Evolutionary conservation across 2,113 vertebrate genomes (phyloP).

Genomic region (Mixornis gularis): DNA sequence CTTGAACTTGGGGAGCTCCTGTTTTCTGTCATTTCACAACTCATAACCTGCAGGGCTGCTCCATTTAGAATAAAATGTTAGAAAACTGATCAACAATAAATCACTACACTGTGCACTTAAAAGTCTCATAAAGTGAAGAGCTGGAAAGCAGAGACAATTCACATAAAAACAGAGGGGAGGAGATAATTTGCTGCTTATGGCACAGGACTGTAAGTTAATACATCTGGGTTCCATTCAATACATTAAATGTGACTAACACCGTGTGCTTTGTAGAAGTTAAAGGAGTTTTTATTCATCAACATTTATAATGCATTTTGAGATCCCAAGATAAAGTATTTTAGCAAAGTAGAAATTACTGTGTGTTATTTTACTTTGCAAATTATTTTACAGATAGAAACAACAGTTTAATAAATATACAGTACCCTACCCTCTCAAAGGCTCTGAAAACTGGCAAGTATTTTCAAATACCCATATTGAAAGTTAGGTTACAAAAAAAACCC

Average conservation of each 20-base stretch:
- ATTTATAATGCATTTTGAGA: neutral
- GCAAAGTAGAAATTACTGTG: neutral
- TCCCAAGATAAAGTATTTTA: neutral
- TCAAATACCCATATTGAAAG: neutral
- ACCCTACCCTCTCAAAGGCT: neutral
- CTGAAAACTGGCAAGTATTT: neutral
- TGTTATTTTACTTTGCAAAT: neutral
- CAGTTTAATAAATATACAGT: neutral
- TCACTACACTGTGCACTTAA: neutral
- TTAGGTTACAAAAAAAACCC: neutral
- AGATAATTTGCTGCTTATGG: conserved; percentile 21
- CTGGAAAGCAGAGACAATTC: conserved; percentile 1
- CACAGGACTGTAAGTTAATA: neutral
- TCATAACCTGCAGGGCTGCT: conserved; percentile 28
- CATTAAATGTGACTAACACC: neutral
- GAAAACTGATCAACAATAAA: conserved; percentile 43
- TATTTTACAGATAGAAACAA: neutral
- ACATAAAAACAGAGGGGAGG: neutral
- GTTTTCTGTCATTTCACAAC: conserved; percentile 54
- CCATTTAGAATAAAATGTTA: conserved; percentile 33
- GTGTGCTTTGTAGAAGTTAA: neutral
- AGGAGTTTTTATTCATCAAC: neutral
- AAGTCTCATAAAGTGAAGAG: conserved; percentile 26
- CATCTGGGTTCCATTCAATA: conserved; percentile 13
- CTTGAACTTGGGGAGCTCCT: neutral